phyloP scores from a whole-genome alignment of 1,140 invertebrate species.

The Intoshia linei region DNA sequence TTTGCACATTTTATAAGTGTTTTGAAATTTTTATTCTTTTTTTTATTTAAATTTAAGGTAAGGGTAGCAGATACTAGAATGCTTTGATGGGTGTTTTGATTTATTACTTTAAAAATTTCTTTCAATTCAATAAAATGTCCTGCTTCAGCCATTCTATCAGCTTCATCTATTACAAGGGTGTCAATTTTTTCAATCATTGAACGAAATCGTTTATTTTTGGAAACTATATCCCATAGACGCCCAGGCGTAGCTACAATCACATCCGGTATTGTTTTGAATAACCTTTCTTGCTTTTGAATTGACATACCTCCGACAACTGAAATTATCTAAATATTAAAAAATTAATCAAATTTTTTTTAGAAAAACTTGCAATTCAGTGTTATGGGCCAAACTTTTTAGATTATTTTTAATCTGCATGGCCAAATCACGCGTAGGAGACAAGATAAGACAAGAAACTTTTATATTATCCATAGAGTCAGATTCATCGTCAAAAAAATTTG shows the following conservation, averaged over 20 bases:
- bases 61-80: constrained; percentile 20
- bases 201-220: constrained; percentile 29
- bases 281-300: constrained; percentile 48
- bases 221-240: constrained; percentile 58
- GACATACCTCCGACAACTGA: constrained; percentile 58
- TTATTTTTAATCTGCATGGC: no score
- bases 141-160: constrained; percentile 78
- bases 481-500: no score
- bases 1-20: no score
- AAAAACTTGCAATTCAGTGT: no score
- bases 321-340: constrained; percentile 33
- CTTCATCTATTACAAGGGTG: constrained; percentile 77
- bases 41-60: background rate
- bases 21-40: no score
- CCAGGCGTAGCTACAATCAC: constrained; percentile 80
- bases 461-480: no score
- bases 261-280: constrained; percentile 44
- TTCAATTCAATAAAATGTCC: constrained; percentile 74
- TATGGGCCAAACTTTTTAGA: no score
- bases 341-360: no score
- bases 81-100: no score
- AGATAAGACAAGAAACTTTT: no score
- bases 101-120: constrained; percentile 42
- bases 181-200: constrained; percentile 23
- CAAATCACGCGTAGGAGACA: no score